These are phyloP conservation scores for Athene cunicularia DNA, from an alignment of 2,113 vertebrate genomes.

Conservation along the genomic window DNA sequence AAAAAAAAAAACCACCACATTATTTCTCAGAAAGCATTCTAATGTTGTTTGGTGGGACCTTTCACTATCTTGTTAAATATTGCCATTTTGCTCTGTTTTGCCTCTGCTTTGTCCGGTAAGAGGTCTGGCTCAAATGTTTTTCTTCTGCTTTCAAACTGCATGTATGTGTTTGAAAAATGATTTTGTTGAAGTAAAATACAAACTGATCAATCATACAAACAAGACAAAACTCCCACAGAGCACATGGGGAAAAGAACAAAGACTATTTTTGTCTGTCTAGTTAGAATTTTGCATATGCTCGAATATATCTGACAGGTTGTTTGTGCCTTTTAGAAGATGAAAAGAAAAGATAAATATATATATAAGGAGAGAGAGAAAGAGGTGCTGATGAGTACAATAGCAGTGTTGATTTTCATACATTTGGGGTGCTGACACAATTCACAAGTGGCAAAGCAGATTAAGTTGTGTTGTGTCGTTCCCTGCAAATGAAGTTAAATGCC, in stretches of 20 bases:
- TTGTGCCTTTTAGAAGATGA: slow-evolving; percentile 56
- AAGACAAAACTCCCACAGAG: slow-evolving; percentile 70
- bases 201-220: slow-evolving; percentile 71
- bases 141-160: neutral
- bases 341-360: neutral
- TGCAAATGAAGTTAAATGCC: slow-evolving; percentile 45
- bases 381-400: neutral
- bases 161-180: slow-evolving; percentile 35
- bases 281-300: slow-evolving; percentile 71
- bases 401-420: neutral
- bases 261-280: slow-evolving; percentile 71
- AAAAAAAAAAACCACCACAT: neutral
- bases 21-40: neutral
- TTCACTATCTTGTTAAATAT: neutral
- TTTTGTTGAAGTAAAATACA: slow-evolving; percentile 57
- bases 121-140: neutral
- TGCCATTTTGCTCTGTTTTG: neutral
- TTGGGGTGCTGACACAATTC: slow-evolving; percentile 15
- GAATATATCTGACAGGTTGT: slow-evolving; percentile 69
- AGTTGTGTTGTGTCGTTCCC: neutral
- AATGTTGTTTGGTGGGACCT: neutral
- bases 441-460: neutral
- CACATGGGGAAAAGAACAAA: slow-evolving; percentile 64
- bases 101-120: neutral
- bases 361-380: neutral